These are phyloP conservation scores for Rhagonycha lutea DNA, from an alignment of 2,888 invertebrate species.

Conservation along the genomic window DNA sequence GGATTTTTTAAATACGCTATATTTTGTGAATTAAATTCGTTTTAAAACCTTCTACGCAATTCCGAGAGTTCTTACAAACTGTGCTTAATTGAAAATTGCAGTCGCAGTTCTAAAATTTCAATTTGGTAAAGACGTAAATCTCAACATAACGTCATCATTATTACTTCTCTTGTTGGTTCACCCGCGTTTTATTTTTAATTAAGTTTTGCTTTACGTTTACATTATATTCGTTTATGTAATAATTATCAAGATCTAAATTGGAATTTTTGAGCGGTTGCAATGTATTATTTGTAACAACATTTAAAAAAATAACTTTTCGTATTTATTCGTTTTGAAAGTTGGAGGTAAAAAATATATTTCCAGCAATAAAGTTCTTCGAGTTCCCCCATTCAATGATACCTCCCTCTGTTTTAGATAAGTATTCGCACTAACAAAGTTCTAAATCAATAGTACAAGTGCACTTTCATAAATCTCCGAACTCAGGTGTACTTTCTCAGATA, in stretches of 20 bases:
- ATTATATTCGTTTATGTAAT: conserved; percentile 19
- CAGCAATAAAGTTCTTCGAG: conserved; percentile 18
- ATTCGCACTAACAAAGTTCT: conserved; percentile 26
- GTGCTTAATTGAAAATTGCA: conserved; percentile 27
- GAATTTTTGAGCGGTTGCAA: conserved; percentile 8
- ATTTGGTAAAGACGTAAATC: conserved; percentile 28
- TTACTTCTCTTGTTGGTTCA: conserved; percentile 23
- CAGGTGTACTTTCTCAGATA: conserved; percentile 30
- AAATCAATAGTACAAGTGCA: conserved; percentile 28
- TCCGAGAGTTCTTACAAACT: conserved; percentile 24
- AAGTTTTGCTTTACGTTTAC: conserved; percentile 19
- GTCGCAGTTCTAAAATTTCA: conserved; percentile 28
- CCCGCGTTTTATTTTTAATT: conserved; percentile 28
- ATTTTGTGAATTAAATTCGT: conserved; percentile 25
- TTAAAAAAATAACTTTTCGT: not conserved
- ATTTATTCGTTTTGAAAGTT: not conserved
- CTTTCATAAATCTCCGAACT: conserved; percentile 24
- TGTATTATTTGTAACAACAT: not conserved
- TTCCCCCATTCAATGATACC: conserved; percentile 21
- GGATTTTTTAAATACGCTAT: conserved; percentile 25
- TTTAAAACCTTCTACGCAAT: conserved; percentile 26
- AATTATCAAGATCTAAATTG: conserved; percentile 7
- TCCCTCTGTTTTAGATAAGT: conserved; percentile 19
- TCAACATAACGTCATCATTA: conserved; percentile 27
- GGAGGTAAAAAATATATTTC: conserved; percentile 7